Evolutionary conservation across 1,140 invertebrate genomes (phyloP).

Genomic region (Lasaia peninsularis): DNA sequence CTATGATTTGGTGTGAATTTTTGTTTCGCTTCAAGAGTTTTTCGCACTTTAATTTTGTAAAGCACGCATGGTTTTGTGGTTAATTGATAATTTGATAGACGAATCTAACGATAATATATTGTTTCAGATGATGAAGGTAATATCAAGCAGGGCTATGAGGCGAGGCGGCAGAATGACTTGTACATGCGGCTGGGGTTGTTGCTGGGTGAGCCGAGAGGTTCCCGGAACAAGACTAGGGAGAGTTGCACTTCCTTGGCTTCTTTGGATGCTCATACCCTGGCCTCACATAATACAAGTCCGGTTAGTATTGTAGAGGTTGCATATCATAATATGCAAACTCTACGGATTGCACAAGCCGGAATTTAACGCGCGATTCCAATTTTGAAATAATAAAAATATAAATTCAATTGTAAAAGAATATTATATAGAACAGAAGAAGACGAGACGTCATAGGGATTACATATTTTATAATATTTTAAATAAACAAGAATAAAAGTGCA

Average conservation of each 20-base stretch:
- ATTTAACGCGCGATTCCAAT: too few species aligned
- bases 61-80: constrained; percentile 29
- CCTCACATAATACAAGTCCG: constrained; percentile 90
- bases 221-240: constrained; percentile 70
- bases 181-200: constrained; percentile 91
- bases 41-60: neutral
- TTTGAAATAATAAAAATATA: too few species aligned
- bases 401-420: too few species aligned
- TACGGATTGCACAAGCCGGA: too few species aligned
- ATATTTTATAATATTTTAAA: constrained; percentile 4
- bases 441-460: too few species aligned
- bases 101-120: constrained; percentile 6
- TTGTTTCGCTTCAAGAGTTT: neutral
- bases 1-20: neutral
- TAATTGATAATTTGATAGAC: constrained; percentile 17
- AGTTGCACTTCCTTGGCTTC: constrained; percentile 83
- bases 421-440: too few species aligned
- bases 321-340: too few species aligned
- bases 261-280: constrained; percentile 83
- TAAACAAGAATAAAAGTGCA: too few species aligned
- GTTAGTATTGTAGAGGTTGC: too few species aligned
- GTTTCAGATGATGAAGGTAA: constrained; percentile 84
- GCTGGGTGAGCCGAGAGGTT: constrained; percentile 82
- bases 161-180: constrained; percentile 85
- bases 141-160: constrained; percentile 79